phyloP scores from a whole-genome alignment of 2,113 vertebrate species.

The Rhynchomys soricoides region DNA sequence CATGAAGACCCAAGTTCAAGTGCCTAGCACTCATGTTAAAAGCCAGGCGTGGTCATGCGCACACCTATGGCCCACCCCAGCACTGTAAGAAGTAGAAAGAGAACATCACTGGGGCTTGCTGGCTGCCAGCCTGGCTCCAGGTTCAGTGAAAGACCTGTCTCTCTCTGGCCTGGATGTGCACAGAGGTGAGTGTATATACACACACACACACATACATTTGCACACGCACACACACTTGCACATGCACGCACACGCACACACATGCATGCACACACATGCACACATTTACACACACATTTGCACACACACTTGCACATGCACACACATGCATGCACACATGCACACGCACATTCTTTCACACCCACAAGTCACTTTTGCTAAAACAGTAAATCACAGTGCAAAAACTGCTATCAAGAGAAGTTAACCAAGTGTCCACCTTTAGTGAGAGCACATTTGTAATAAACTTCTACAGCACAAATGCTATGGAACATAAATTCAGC shows the following conservation, averaged over 20 bases:
- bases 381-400: conserved; percentile 9
- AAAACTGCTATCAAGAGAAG: neutral
- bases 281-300: neutral
- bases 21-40: no score
- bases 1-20: neutral
- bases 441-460: neutral
- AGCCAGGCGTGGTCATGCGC: neutral
- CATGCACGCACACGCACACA: neutral
- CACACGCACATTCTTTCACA: neutral
- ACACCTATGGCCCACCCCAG: neutral
- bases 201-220: neutral
- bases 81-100: neutral
- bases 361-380: conserved; percentile 22
- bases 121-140: neutral
- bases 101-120: neutral
- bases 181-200: neutral
- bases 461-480: neutral
- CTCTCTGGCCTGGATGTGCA: neutral
- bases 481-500: neutral
- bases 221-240: neutral
- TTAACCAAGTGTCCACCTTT: neutral
- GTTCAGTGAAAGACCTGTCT: neutral
- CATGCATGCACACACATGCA: neutral
- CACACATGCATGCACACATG: neutral
- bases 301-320: neutral